Conservation (phyloP, 2,888 invertebrate species). For the Synergus umbraculus region DNA sequence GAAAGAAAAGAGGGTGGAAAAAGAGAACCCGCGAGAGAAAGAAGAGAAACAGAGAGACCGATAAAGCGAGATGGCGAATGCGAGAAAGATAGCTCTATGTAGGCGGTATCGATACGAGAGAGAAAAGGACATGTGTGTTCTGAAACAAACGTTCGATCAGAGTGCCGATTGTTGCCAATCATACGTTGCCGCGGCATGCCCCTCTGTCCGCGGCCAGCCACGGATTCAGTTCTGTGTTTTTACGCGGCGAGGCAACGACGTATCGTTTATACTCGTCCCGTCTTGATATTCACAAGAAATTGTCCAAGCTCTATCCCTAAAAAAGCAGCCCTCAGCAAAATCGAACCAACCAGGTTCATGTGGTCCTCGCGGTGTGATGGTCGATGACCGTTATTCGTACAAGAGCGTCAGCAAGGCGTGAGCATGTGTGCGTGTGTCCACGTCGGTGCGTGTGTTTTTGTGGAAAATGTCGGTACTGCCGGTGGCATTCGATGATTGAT, state of each 20-base stretch:
- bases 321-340: constrained; percentile 4
- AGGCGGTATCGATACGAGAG: constrained; percentile 38
- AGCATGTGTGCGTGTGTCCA: constrained; percentile 54
- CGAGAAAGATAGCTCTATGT: background rate
- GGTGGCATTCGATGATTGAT: constrained; percentile 76
- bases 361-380: background rate
- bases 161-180: constrained; percentile 77
- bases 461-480: constrained; percentile 72
- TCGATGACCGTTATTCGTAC: constrained; percentile 27
- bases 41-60: constrained; percentile 1
- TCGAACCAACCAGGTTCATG: background rate
- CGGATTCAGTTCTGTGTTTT: constrained; percentile 75
- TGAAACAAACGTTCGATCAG: constrained; percentile 76
- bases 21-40: constrained; percentile 36
- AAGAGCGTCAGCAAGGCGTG: constrained; percentile 53
- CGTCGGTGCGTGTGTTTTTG: constrained; percentile 70
- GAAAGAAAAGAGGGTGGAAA: background rate
- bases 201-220: constrained; percentile 69
- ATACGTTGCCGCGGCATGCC: constrained; percentile 72
- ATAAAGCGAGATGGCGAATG: background rate
- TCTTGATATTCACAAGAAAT: background rate
- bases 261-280: background rate
- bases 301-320: background rate
- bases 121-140: constrained; percentile 66
- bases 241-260: constrained; percentile 65